Conservation (phyloP, 2,113 vertebrate species). For the Phoxinus phoxinus region DNA sequence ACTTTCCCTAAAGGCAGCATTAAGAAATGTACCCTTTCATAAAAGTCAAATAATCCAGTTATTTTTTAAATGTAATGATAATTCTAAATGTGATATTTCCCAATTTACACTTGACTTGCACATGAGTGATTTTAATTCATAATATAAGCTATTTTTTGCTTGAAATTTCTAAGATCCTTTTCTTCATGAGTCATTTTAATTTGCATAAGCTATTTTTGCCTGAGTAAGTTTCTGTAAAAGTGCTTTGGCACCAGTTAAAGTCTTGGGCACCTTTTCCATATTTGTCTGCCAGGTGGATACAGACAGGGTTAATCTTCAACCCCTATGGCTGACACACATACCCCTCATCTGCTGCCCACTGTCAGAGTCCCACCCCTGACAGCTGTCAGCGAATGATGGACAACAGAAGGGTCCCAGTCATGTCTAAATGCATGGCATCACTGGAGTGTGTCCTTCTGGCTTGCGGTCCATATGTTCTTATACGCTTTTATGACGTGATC, state of each 20-base stretch:
- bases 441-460: background rate
- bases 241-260: background rate
- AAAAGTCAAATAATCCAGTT: background rate
- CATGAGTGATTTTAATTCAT: constrained; percentile 1
- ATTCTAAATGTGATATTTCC: background rate
- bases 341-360: constrained; percentile 49
- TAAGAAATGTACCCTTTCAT: background rate
- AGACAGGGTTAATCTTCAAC: constrained; percentile 32
- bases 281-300: constrained; percentile 40
- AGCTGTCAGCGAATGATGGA: constrained; percentile 57
- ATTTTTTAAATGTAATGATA: background rate
- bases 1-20: background rate
- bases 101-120: constrained; percentile 14
- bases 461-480: constrained; percentile 1
- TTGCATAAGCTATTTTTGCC: constrained; percentile 14
- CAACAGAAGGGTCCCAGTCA: constrained; percentile 12
- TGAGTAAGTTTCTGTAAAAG: background rate
- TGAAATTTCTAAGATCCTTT: background rate
- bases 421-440: constrained; percentile 39
- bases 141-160: background rate
- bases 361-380: constrained; percentile 40
- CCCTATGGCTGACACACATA: constrained; percentile 35
- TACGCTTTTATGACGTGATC: constrained; percentile 16
- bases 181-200: constrained; percentile 18
- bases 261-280: background rate